These are phyloP conservation scores for Archilochus colubris DNA, from an alignment of 2,113 vertebrate genomes.

Conservation along the genomic window DNA sequence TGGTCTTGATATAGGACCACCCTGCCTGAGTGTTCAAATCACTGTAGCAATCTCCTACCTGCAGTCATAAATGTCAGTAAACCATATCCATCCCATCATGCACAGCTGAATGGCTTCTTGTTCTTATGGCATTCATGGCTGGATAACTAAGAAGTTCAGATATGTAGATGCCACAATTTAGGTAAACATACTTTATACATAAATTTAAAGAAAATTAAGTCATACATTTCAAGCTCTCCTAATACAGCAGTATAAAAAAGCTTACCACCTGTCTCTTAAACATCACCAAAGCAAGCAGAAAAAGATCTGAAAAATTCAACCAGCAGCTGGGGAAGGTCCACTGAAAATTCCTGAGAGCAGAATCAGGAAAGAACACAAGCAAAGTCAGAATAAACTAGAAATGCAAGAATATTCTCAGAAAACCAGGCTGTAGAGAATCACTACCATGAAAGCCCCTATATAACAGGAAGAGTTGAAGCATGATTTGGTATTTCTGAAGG, in stretches of 20 bases:
- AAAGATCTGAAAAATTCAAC: not conserved
- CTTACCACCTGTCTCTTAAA: slow-evolving; percentile 3
- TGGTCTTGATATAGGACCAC: slow-evolving; percentile 23
- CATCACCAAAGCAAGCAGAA: not conserved
- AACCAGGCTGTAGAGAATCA: not conserved
- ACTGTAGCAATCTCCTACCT: slow-evolving; percentile 29
- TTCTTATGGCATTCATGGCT: not conserved
- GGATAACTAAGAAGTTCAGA: not conserved
- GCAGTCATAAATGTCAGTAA: slow-evolving; percentile 41
- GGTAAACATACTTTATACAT: not conserved
- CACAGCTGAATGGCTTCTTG: slow-evolving; percentile 14
- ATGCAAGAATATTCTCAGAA: not conserved
- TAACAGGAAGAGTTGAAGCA: not conserved
- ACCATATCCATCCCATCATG: not conserved
- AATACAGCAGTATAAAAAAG: not conserved
- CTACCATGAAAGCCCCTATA: not conserved
- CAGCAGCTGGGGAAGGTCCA: not conserved
- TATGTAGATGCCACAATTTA: not conserved
- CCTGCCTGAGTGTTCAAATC: not conserved
- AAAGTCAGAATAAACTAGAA: not conserved
- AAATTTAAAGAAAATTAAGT: not conserved
- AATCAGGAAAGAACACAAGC: not conserved
- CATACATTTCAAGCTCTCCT: not conserved
- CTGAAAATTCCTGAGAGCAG: not conserved
- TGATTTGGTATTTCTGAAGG: not conserved